These are phyloP conservation scores for Mastigias papua DNA, from an alignment of 30 jellyfish, hydroid and myxozoan species.

Conservation along the genomic window DNA sequence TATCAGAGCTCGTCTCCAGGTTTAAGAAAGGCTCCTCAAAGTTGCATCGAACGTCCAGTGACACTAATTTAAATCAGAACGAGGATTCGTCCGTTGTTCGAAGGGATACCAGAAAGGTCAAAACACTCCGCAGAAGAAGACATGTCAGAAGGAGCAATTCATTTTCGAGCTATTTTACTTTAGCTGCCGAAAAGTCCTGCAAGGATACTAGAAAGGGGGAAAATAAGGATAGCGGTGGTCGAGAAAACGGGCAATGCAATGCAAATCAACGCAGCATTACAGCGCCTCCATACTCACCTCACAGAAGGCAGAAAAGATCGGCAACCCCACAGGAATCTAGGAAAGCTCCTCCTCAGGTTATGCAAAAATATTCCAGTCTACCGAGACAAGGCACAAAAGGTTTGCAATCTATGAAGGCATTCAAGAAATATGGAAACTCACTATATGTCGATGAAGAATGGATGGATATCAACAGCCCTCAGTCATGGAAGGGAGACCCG, in stretches of 20 bases:
- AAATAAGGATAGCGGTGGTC: background rate
- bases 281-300: slow-evolving; percentile 68
- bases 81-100: slow-evolving; percentile 51
- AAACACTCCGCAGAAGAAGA: slow-evolving; percentile 65
- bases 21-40: slow-evolving; percentile 49
- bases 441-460: background rate
- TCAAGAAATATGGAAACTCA: slow-evolving; percentile 1
- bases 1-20: slow-evolving; percentile 71
- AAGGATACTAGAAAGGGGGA: background rate
- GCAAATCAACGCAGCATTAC: background rate
- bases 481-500: background rate
- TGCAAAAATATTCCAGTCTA: slow-evolving; percentile 5
- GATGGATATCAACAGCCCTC: background rate
- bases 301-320: slow-evolving; percentile 32
- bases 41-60: slow-evolving; percentile 66
- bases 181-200: background rate
- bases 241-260: background rate
- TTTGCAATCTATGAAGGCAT: background rate
- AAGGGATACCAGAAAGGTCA: slow-evolving; percentile 55
- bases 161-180: slow-evolving; percentile 69
- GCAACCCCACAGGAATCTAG: slow-evolving; percentile 2
- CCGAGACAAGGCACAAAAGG: slow-evolving; percentile 17
- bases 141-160: slow-evolving; percentile 80
- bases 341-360: slow-evolving; percentile 8
- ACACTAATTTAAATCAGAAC: slow-evolving; percentile 27